phyloP scores from a whole-genome alignment of 2,888 invertebrate genomes.

The Leucophora obtusa region DNA sequence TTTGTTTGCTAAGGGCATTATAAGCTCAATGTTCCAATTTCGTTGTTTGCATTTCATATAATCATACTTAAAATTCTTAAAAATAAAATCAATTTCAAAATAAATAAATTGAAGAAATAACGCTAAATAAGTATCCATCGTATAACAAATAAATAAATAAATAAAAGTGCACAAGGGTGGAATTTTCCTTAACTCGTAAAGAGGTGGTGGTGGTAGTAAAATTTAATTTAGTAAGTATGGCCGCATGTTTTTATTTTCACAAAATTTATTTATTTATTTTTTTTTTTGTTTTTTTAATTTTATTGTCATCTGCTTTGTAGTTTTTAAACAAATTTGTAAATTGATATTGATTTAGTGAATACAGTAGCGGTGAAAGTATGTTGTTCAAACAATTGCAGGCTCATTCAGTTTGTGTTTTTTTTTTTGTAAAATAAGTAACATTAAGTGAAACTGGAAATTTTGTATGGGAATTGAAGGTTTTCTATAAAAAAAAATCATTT shows the following conservation, averaged over 20 bases:
- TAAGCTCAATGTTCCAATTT: too few relatives aligned
- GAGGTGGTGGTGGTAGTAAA: slow-evolving; percentile 6
- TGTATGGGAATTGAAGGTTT: too few relatives aligned
- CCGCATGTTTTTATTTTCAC: slow-evolving; percentile 22
- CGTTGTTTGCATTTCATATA: too few relatives aligned
- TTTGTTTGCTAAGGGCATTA: too few relatives aligned
- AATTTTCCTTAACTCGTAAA: not conserved
- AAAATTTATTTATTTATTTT: not conserved
- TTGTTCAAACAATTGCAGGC: too few relatives aligned
- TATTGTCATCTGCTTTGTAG: slow-evolving; percentile 28
- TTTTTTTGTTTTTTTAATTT: slow-evolving; percentile 6
- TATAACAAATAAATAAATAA: not conserved
- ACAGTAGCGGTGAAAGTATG: too few relatives aligned
- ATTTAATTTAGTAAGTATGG: slow-evolving; percentile 39
- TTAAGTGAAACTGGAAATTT: too few relatives aligned
- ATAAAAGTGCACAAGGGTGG: not conserved
- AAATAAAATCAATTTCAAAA: not conserved
- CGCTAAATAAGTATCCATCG: too few relatives aligned
- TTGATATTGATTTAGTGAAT: slow-evolving; percentile 29
- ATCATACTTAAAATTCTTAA: not conserved
- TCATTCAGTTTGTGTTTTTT: too few relatives aligned
- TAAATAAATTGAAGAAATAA: not conserved
- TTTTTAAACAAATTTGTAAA: slow-evolving; percentile 40
- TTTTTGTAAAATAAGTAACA: too few relatives aligned
- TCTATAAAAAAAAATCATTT: too few relatives aligned